Evolutionary conservation across 2,113 vertebrate genomes (phyloP), one percentile per base, ranked within the genome.

Genomic region (Nothobranchius furzeri): DNA sequence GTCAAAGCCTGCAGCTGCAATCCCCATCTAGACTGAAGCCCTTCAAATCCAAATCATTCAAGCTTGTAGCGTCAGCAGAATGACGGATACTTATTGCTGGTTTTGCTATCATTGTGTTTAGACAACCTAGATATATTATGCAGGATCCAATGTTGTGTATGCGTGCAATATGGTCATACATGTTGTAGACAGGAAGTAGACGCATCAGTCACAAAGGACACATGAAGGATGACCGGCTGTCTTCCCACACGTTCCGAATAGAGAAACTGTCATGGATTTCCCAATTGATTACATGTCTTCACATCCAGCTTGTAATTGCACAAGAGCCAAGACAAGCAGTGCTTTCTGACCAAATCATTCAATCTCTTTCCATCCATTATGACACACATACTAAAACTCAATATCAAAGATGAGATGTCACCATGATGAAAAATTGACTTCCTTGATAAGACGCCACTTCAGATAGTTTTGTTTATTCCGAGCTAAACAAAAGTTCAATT

Each of bases 211-310:
- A 85, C 65, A 82, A 81, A 77, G 81, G 85, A 76, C 74, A 71
- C 10, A 68, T 91, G 84, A 91, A 73, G 82, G 86, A 90, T 90
- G 88, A 82, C 65, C 75, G 73, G 68, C 71, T 83, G 86, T 86
- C 86, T 78, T 24, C 60, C 66, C 60, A 46, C 79, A 77, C 84
- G 81, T 82, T 87, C 65, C 66, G 65, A 87, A 84, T 78, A 78
- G 75, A 78, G 55, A 24, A 81, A 73, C 81, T 87, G 88, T 88
- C 90, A 89, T 77, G 73, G 82, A 87, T 86, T 83, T 79, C 81
- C 78, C 82, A 85, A 88, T 88, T 89, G 90, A 91, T 90, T 89
- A 84, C 73, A 55, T 51, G 10, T 88, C 73, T 61, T 76, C 69
- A 63, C 78, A 71, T 88, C 71, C 12, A 50, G 62, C 77, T 73